phyloP scores from a whole-genome alignment of 2,797 vertebrate species.

The Chrysocyon brachyurus region DNA sequence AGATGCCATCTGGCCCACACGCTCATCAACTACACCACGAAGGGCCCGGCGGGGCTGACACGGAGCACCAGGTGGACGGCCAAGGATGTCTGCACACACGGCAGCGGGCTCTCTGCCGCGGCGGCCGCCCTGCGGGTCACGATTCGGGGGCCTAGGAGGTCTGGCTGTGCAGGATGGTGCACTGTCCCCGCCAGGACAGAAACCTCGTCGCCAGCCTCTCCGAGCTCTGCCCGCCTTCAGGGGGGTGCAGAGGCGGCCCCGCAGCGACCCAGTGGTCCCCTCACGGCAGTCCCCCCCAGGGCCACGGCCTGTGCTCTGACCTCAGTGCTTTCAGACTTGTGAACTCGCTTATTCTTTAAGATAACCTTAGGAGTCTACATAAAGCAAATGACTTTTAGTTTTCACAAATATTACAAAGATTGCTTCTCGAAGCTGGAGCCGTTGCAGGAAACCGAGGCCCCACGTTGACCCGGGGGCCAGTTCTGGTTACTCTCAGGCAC shows the following conservation, averaged over 20 bases:
- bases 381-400: background rate
- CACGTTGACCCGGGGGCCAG: background rate
- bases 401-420: background rate
- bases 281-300: background rate
- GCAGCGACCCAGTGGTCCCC: background rate
- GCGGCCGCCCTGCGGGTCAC: background rate
- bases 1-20: background rate
- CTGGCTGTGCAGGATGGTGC: background rate
- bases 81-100: background rate
- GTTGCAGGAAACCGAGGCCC: background rate
- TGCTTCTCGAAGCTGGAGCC: background rate
- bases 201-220: background rate
- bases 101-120: background rate
- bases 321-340: background rate
- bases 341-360: too few relatives aligned
- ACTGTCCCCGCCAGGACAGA: background rate
- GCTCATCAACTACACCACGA: background rate
- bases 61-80: fast-evolving
- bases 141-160: background rate
- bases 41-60: background rate
- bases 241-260: background rate
- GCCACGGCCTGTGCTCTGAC: background rate
- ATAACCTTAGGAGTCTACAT: background rate
- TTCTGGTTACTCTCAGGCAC: background rate
- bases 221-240: background rate